A percentile compares a stretch with the other conserved stretches of the same genome.
These are phyloP conservation scores for Prolemur simus DNA, from an alignment of 2,113 vertebrate species.

Conservation along the genomic window DNA sequence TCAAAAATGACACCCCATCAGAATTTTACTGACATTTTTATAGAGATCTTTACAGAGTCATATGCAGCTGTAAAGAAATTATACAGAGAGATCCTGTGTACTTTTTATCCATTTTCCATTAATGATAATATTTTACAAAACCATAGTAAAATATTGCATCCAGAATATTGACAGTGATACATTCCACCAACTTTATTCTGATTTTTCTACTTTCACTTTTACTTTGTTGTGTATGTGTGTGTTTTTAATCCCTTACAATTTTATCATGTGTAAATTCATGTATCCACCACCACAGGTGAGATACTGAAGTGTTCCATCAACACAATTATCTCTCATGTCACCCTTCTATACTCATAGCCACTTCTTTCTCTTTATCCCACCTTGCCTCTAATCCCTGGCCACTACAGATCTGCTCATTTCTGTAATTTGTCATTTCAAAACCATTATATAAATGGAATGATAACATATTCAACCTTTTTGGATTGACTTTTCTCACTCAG, in stretches of 20 bases:
- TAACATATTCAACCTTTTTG: background rate
- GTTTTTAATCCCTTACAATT: background rate
- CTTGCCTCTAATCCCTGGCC: background rate
- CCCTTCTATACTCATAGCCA: background rate
- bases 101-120: background rate
- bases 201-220: background rate
- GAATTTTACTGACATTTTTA: background rate
- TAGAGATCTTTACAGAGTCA: background rate
- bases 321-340: background rate
- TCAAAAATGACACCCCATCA: background rate
- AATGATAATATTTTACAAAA: background rate
- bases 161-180: background rate
- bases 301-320: background rate
- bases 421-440: background rate
- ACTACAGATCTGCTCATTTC: background rate
- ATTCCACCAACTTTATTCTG: background rate
- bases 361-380: background rate
- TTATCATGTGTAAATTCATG: background rate
- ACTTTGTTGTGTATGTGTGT: background rate
- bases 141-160: background rate
- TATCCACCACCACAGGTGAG: background rate
- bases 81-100: background rate
- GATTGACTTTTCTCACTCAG: background rate
- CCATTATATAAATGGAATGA: background rate
- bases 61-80: background rate